phyloP scores from a whole-genome alignment of 2,797 vertebrate species.

The Sylvia borin region DNA sequence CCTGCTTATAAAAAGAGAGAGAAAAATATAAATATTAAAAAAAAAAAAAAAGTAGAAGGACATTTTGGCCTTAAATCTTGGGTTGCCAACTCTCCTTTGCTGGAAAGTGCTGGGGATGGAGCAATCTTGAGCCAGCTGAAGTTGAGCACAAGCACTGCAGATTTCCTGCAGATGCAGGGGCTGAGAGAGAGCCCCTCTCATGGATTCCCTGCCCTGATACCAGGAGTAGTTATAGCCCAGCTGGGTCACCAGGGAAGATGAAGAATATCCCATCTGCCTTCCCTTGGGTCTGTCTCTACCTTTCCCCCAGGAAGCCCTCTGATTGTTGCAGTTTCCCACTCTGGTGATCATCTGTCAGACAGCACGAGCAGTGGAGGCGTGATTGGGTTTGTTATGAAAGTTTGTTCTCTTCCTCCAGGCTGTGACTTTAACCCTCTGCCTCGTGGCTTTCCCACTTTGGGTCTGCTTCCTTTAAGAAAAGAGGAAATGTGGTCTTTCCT shows the following conservation, averaged over 20 bases:
- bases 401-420: background rate
- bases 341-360: background rate
- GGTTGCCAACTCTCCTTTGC: background rate
- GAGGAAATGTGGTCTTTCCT: background rate
- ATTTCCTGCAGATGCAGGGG: accelerated
- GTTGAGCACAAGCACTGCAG: accelerated
- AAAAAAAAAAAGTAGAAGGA: background rate
- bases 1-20: background rate
- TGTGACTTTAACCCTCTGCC: background rate
- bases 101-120: background rate
- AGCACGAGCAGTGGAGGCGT: background rate
- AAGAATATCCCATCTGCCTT: background rate
- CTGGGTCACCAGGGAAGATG: background rate
- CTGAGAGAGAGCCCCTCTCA: background rate
- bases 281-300: background rate
- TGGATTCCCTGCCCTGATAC: background rate
- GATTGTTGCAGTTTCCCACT: background rate
- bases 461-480: background rate
- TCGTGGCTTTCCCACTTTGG: background rate
- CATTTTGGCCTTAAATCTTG: background rate
- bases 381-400: background rate
- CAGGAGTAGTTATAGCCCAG: background rate
- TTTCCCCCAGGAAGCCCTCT: background rate
- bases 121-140: background rate
- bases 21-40: background rate